phyloP scores from a whole-genome alignment of 2,113 vertebrate species.

The Pomatostomus ruficeps region DNA sequence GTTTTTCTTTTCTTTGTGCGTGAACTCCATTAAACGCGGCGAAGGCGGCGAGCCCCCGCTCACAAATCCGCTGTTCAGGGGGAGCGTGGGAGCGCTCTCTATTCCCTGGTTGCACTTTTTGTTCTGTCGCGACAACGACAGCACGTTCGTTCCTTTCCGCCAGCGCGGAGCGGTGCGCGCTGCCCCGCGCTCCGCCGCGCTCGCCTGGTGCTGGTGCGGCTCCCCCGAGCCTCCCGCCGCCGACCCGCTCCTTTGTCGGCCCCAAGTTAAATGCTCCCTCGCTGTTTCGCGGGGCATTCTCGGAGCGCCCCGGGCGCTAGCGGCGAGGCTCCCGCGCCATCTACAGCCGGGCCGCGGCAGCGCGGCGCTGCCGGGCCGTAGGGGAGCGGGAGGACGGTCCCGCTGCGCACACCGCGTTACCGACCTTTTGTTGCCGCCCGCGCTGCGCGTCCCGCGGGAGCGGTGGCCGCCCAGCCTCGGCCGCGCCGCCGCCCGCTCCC shows the following conservation, averaged over 20 bases:
- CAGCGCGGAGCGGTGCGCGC: background rate
- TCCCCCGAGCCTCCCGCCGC: background rate
- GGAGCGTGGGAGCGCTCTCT: background rate
- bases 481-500: background rate
- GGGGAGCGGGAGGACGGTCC: background rate
- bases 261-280: conserved; percentile 43
- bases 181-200: background rate
- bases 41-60: background rate
- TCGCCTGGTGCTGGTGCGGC: background rate
- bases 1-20: background rate
- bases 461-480: background rate
- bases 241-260: background rate
- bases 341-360: conserved; percentile 57
- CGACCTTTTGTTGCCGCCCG: background rate
- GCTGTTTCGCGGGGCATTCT: conserved; percentile 31
- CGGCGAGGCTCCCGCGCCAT: conserved; percentile 51
- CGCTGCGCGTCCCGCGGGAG: background rate
- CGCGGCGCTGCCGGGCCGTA: background rate
- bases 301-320: conserved; percentile 3
- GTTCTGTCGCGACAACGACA: background rate
- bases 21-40: background rate
- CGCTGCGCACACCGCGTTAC: background rate
- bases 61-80: background rate
- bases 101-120: conserved; percentile 40
- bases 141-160: background rate